These are phyloP conservation scores for Ctenosaura bakeri DNA, from an alignment of 2,797 vertebrate species.

Conservation along the genomic window DNA sequence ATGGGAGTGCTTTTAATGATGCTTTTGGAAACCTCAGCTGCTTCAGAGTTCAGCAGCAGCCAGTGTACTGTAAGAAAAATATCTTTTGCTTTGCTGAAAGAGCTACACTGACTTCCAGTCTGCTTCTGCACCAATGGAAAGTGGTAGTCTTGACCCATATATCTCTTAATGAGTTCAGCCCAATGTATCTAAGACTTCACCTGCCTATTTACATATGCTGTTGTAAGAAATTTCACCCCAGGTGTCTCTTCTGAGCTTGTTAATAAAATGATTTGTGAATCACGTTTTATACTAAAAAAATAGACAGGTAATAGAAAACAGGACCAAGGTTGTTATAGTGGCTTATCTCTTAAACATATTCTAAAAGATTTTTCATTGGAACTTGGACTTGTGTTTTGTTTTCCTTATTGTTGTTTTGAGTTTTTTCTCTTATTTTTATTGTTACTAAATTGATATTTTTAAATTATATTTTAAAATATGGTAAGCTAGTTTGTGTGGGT, in stretches of 20 bases:
- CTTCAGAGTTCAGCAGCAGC: too few relatives aligned
- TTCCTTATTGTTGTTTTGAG: neutral
- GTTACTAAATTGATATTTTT: neutral
- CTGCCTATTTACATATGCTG: neutral
- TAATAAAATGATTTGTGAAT: neutral
- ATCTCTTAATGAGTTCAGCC: too few relatives aligned
- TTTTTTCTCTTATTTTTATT: neutral
- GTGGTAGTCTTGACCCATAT: too few relatives aligned
- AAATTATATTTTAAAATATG: neutral
- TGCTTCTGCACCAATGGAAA: too few relatives aligned
- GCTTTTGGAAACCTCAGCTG: too few relatives aligned
- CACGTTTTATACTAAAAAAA: neutral
- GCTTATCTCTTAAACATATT: neutral
- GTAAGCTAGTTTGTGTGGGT: neutral
- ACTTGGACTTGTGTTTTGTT: too few relatives aligned
- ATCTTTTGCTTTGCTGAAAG: too few relatives aligned
- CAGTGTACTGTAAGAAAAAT: too few relatives aligned
- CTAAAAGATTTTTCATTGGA: neutral
- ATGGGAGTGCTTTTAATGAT: too few relatives aligned
- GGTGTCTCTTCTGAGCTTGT: neutral
- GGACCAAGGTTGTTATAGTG: too few relatives aligned
- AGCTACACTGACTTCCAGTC: too few relatives aligned
- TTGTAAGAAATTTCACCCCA: constrained; percentile 6
- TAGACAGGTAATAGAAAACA: neutral
- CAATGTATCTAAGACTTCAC: neutral